A percentile compares a stretch with the other conserved stretches of the same genome.
Conservation (phyloP, 2,113 vertebrate species). For the Gnathonemus echidnorhynchus region DNA sequence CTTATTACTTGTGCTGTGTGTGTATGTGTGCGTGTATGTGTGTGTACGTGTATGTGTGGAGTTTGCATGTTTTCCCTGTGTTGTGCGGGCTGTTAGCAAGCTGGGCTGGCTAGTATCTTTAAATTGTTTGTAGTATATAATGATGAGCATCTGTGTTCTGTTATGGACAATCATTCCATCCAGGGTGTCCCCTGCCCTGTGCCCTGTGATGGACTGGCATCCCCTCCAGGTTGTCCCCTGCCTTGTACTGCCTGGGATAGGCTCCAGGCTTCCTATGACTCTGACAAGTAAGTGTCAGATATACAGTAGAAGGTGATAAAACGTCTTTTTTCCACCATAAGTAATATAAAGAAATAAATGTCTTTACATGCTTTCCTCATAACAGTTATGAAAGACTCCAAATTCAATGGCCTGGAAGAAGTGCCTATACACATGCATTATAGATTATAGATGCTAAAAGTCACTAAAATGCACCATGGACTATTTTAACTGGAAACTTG, state of each 20-base stretch:
- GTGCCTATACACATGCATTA: not conserved
- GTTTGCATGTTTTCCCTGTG: not conserved
- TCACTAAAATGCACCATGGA: not conserved
- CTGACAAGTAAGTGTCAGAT: not conserved
- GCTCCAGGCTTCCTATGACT: not conserved
- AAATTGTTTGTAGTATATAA: not conserved
- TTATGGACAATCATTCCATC: not conserved
- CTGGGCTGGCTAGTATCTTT: not conserved
- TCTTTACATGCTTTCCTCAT: not conserved
- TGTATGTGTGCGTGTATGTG: not conserved
- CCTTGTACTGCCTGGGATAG: not conserved
- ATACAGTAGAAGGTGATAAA: not conserved
- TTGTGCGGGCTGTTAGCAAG: not conserved
- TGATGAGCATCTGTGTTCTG: not conserved
- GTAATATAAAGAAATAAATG: not conserved
- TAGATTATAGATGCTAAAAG: not conserved
- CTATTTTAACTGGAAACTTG: not conserved
- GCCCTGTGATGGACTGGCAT: not conserved
- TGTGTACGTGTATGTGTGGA: not conserved
- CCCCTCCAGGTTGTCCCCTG: not conserved
- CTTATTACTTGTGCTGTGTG: not conserved
- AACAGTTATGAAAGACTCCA: not conserved
- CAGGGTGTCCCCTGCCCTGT: not conserved
- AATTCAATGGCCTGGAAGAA: not conserved
- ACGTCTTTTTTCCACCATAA: not conserved